phyloP scores from a whole-genome alignment of 37 sponge, comb jelly and placozoan genomes.

The Eunapius fragilis region DNA sequence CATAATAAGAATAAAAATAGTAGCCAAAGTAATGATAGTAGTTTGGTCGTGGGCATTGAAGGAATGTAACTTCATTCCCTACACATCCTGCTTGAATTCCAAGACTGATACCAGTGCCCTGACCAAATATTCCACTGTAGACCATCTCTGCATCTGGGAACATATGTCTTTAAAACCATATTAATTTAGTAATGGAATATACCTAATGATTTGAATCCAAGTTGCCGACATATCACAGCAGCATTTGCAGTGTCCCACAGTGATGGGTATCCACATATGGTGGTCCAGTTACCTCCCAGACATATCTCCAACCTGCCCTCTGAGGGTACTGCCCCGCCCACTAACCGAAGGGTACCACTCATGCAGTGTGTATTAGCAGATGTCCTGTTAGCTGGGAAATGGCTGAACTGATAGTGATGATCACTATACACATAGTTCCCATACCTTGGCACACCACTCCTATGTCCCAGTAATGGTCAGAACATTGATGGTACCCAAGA shows the following conservation, averaged over 20 bases:
- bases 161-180: not conserved
- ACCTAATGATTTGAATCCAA: not conserved
- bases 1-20: too few relatives aligned
- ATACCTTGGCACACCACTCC: not conserved
- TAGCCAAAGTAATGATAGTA: too few relatives aligned
- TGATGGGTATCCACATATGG: not conserved
- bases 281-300: not conserved
- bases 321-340: not conserved
- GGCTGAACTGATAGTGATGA: not conserved
- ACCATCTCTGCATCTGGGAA: not conserved
- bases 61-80: not conserved
- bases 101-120: not conserved
- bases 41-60: not conserved
- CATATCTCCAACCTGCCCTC: slow-evolving; percentile 5
- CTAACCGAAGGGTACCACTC: not conserved
- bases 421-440: not conserved
- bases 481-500: not conserved
- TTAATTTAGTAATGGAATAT: too few relatives aligned
- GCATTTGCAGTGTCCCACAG: not conserved
- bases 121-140: not conserved
- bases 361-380: not conserved
- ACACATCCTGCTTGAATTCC: not conserved
- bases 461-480: not conserved
- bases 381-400: not conserved
- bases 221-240: not conserved